Base-by-base conservation (phyloP, 2,113 vertebrate genomes). In the Plectropomus leopardus region DNA sequence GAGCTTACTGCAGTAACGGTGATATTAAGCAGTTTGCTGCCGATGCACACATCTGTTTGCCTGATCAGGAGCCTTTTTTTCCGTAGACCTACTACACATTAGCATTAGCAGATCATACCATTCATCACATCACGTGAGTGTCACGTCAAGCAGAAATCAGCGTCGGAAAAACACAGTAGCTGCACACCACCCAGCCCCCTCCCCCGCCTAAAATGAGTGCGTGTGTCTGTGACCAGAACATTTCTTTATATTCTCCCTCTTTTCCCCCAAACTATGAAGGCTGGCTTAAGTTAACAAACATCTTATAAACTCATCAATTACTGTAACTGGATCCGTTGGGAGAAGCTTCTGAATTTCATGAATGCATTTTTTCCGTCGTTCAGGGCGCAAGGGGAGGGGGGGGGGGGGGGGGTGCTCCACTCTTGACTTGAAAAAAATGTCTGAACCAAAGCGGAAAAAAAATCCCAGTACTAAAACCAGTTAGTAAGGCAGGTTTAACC, bases 271-370 rank as follows among this genome's bases (percentile, higher is more conserved):
- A 88, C 76, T 86, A 83, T 91, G 82, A 84, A 82, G 60, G 66
- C 90, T 91, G 88, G 92, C 90, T 66, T 80, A 71, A 55, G 80
- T 89, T 82, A 93, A 91, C 83, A 92, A 91, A 91, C 86, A 90
- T 91, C 87, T 89, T 92, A 89, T 87, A 93, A 95, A 93, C 86
- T 91, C 91, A 94, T 94, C 91, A 92, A 90, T 93, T 93, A 94
- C 87, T 91, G 92, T 89, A 93, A 94, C 89, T 81, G 80, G 83
- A 92, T 92, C 91, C 73, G 74, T 86, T 91, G 88, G 80, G 88
- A 91, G 86, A 85, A 84, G 88, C 91, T 93, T 91, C 86, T 93
- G 90, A 92, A 94, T 93, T 92, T 94, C 87, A 88, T 91, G 85
- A 92, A 91, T 89, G 84, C 83, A 82, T 90, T 91, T 94, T 88